These are phyloP conservation scores for Harpalus rufipes DNA, from an alignment of 2,888 invertebrate genomes.

Conservation along the genomic window DNA sequence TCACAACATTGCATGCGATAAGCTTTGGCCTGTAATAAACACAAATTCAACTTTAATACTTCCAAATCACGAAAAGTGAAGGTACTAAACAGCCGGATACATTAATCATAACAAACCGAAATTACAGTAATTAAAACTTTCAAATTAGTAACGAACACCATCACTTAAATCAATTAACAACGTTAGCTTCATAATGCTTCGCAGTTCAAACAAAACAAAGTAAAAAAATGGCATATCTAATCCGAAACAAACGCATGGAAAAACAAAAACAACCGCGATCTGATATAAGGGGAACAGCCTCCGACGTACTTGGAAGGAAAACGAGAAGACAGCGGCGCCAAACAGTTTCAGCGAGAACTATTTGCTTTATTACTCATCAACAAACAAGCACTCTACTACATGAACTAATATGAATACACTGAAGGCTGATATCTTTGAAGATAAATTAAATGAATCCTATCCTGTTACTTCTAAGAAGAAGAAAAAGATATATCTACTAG, in stretches of 20 bases:
- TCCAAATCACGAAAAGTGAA: constrained; percentile 40
- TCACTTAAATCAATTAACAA: constrained; percentile 55
- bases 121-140: constrained; percentile 54
- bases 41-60: constrained; percentile 42
- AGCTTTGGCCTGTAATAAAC: constrained; percentile 24
- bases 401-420: neutral
- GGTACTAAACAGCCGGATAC: constrained; percentile 42
- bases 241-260: constrained; percentile 48
- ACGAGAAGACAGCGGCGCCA: constrained; percentile 32
- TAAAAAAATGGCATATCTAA: constrained; percentile 54
- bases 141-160: constrained; percentile 62
- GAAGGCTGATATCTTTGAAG: neutral
- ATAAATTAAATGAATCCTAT: neutral
- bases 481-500: neutral
- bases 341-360: constrained; percentile 14
- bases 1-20: constrained; percentile 33
- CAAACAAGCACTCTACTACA: neutral
- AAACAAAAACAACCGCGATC: constrained; percentile 55
- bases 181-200: constrained; percentile 13
- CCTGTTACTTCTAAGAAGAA: neutral
- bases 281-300: constrained; percentile 61
- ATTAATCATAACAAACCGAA: constrained; percentile 61
- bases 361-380: neutral
- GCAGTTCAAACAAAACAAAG: constrained; percentile 46
- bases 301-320: constrained; percentile 58